phyloP scores from a whole-genome alignment of 1,140 invertebrate species.

The Diabrotica undecimpunctata region DNA sequence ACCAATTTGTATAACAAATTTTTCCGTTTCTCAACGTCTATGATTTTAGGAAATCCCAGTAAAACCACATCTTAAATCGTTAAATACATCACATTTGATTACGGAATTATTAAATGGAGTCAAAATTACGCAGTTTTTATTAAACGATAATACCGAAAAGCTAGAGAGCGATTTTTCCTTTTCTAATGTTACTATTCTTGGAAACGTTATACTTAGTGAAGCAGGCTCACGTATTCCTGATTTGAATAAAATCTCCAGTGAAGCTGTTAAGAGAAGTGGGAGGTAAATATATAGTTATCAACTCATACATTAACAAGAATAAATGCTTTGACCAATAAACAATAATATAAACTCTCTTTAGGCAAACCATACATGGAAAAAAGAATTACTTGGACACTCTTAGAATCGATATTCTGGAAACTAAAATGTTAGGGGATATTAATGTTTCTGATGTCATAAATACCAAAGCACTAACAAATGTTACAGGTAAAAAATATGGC shows the following conservation, averaged over 20 bases:
- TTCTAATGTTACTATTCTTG: conserved; percentile 36
- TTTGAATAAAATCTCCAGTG: conserved; percentile 28
- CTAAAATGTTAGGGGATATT: conserved; percentile 25
- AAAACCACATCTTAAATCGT: too few relatives aligned
- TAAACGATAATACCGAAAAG: conserved; percentile 25
- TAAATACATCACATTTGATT: conserved; percentile 27
- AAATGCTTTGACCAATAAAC: too few relatives aligned
- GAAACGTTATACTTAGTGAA: conserved; percentile 32
- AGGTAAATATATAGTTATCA: conserved; percentile 17
- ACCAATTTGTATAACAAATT: too few relatives aligned
- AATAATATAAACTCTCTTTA: conserved; percentile 17
- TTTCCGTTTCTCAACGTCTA: too few relatives aligned
- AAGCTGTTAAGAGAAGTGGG: conserved; percentile 35
- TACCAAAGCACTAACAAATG: conserved; percentile 6
- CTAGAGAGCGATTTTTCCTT: conserved; percentile 31
- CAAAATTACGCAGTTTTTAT: conserved; percentile 29
- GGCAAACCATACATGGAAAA: conserved; percentile 33
- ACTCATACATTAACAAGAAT: too few relatives aligned
- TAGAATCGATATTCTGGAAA: conserved; percentile 29
- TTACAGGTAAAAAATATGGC: conserved; percentile 16
- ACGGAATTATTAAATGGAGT: conserved; percentile 32
- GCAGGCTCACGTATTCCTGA: conserved; percentile 29
- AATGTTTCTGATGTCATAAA: conserved; percentile 14
- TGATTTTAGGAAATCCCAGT: too few relatives aligned
- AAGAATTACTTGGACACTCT: conserved; percentile 33